Evolutionary conservation across 2,113 vertebrate species (phyloP), one percentile per base, ranked within the genome.

Genomic region (Tonatia bakeri): DNA sequence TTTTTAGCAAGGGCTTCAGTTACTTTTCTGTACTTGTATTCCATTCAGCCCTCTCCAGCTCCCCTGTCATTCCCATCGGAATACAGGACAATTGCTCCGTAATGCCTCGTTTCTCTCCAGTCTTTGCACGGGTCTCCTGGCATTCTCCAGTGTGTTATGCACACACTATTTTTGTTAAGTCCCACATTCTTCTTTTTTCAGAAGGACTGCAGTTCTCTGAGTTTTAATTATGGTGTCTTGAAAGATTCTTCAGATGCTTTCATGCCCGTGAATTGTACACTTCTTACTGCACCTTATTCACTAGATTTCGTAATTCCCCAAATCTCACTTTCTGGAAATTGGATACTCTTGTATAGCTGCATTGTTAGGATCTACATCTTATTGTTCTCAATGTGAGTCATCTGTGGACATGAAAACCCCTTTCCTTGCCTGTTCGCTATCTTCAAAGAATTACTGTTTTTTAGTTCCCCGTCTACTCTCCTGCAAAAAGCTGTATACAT

Each of bases 201-300:
- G 70, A 87, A 80, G 40, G 52, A 70, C 72, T 79, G 84, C 5
- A 0, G 80, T 77, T 95, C 97, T 97, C 97, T 96, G 97, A 95
- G 94, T 97, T 96, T 94, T 97, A 97, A 97, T 97, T 97, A 96
- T 75, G 59, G 91, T 88, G 86, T 97, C 93, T 97, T 96, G 80
- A 96, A 96, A 94, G 91, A 96, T 93, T 90, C 91, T 81, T 92
- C 91, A 75, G 80, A 54, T 56, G 95, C 94, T 97, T 96, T 98
- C 87, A 96, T 90, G 95, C 75, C 89, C 6, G 19, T 56, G 79
- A 97, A 97, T 93, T 96, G 96, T 97, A 94, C 95, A 97, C 94
- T 96, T 97, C 89, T 94, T 97, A 95, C 38, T 92, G 93, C 72
- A 93, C 95, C 94, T 97, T 96, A 80, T 90, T 97, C 93, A 97